These are phyloP conservation scores for Echinometra lucunter DNA, from an alignment of 53 echinoderm and acorn worm species.

Conservation along the genomic window DNA sequence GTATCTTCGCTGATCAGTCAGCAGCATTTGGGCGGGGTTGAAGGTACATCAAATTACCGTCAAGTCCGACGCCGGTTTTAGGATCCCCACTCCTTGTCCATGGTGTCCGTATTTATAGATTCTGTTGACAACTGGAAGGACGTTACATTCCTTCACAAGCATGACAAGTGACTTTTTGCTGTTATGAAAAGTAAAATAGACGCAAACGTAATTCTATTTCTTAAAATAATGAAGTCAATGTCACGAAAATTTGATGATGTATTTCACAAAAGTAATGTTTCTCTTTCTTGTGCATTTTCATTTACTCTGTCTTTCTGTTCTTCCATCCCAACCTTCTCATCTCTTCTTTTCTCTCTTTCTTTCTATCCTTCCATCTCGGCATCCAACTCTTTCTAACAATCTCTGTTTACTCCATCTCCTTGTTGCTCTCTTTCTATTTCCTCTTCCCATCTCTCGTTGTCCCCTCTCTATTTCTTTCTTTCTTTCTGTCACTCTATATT, in stretches of 20 bases:
- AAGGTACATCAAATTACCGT: slow-evolving; percentile 6
- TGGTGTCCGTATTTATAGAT: not conserved
- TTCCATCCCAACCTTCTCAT: not conserved
- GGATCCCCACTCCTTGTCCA: not conserved
- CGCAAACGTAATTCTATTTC: too few relatives aligned
- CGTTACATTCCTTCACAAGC: not conserved
- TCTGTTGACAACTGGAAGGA: not conserved
- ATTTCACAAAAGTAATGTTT: too few relatives aligned
- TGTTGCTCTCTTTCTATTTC: too few relatives aligned
- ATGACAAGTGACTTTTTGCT: not conserved
- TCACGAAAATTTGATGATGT: too few relatives aligned
- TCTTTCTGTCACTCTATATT: not conserved
- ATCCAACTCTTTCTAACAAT: not conserved
- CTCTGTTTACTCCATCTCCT: not conserved
- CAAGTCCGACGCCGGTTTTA: slow-evolving; percentile 4
- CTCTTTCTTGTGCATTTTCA: too few relatives aligned
- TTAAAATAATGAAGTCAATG: not conserved
- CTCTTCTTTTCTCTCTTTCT: not conserved
- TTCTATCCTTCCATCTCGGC: not conserved
- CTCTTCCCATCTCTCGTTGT: too few relatives aligned
- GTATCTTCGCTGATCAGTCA: not conserved
- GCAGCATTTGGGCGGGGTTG: not conserved
- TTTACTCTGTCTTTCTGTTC: not conserved
- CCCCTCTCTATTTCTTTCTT: not conserved
- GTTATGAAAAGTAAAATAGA: not conserved